These are phyloP conservation scores for Phyto melanocephala DNA, from an alignment of 2,888 invertebrate genomes.

Conservation along the genomic window DNA sequence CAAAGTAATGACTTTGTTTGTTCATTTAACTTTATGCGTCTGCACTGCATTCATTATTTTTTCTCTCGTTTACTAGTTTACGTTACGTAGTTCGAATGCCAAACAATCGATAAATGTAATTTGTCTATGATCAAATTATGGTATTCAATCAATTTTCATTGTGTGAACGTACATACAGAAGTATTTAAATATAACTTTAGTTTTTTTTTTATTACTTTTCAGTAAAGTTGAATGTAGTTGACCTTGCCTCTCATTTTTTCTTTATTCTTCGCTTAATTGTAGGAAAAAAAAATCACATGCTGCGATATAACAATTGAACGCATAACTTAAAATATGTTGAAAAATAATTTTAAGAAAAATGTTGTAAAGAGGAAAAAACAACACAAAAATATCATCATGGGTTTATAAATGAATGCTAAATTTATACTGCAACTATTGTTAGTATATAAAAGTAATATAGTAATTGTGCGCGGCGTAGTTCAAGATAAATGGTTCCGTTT, in stretches of 20 bases:
- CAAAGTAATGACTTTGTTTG: background rate
- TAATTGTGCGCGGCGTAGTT: too few relatives aligned
- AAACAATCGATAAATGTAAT: background rate
- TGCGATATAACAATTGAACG: background rate
- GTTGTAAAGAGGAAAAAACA: background rate
- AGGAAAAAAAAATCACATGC: slow-evolving; percentile 54
- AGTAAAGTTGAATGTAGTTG: slow-evolving; percentile 55
- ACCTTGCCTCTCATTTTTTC: slow-evolving; percentile 55
- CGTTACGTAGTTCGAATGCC: slow-evolving; percentile 30
- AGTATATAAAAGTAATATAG: too few relatives aligned
- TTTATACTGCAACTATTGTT: slow-evolving; percentile 1
- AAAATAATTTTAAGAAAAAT: background rate
- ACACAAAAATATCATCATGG: background rate
- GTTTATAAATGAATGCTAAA: background rate
- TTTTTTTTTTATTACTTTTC: slow-evolving; percentile 17
- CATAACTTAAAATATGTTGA: background rate
- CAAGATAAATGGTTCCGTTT: too few relatives aligned
- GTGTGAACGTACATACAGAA: background rate
- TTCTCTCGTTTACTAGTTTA: background rate
- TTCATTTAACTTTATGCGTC: background rate
- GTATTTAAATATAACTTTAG: background rate
- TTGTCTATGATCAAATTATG: slow-evolving; percentile 7
- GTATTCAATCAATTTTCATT: too few relatives aligned
- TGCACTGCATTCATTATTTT: background rate
- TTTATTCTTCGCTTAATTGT: slow-evolving; percentile 19